Base-by-base conservation (phyloP, 2,113 vertebrate genomes). In the Siniperca knerii region DNA sequence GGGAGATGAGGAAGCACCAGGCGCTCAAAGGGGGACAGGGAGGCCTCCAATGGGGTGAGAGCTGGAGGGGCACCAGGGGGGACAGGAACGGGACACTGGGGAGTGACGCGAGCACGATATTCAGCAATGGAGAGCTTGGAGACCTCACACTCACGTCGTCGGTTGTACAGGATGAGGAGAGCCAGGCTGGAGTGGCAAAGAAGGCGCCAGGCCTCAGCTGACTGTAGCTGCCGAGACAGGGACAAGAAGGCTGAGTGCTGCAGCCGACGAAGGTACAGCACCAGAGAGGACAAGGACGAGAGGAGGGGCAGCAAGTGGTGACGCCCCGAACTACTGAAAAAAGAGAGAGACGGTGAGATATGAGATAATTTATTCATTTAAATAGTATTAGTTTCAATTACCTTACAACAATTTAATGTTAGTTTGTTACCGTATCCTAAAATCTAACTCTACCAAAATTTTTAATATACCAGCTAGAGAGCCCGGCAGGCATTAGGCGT, bases 121-220 rank as follows among this genome's bases (percentile, higher is more conserved):
- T 96, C 96, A 0, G 79, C 75, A 6, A 96, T 92, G 23, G 89
- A 93, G 61, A 96, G 92, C 88, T 96, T 96, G 79, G 96, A 96
- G 66, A 96, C 96, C 87, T 96, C 96, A 11, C 95, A 96, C 90
- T 96, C 96, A 0, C 96, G 95, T 5, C 96, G 91, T 0, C 96
- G 92, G 84, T 96, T 96, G 86, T 95, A 96, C 8, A 96, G 88
- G 87, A 96, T 96, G 50, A 96, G 94, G n/a, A 96, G 96, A 2
- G 95, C 95, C 81, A 96, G 90, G 83, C 95, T 96, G 85, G 95
- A 96, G 87, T 96, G 95, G 87, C 96, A 96, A 29, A 96, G 93
- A 16, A 96, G 94, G 25, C 96, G 94, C 96, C 96, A 96, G 40
- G 96, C 93, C 78, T 96, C 96, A 0, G 96, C 91, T 0, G 95